Percentiles rank a stretch among this genome's conserved stretches.
phyloP scores from a whole-genome alignment of 2,113 vertebrate species.

The Chaenocephalus aceratus region DNA sequence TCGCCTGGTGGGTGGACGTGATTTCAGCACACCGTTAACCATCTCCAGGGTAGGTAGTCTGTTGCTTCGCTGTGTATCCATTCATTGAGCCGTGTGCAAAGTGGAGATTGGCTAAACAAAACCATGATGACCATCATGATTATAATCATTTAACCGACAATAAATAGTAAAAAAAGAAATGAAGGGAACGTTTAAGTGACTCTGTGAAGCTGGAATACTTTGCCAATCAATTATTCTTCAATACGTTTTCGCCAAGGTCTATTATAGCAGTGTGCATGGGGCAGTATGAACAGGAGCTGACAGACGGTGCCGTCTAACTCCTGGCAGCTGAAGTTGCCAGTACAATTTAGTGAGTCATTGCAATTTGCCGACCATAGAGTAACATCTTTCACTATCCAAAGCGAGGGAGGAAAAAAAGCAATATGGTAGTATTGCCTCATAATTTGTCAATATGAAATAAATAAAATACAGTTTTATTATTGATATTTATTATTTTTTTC shows the following conservation, averaged over 20 bases:
- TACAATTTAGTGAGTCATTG: constrained; percentile 15
- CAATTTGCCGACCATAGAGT: background rate
- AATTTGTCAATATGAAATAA: background rate
- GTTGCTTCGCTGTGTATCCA: background rate
- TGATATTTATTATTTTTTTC: background rate
- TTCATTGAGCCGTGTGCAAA: constrained; percentile 46
- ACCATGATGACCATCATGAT: background rate
- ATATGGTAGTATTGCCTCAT: background rate
- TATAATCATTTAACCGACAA: background rate
- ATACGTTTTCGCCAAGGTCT: background rate
- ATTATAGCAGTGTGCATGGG: background rate
- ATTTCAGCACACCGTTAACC: constrained; percentile 94
- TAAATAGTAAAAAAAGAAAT: background rate
- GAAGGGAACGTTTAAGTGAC: background rate
- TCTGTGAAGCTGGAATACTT: background rate
- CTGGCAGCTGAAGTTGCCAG: constrained; percentile 31
- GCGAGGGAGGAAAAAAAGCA: background rate
- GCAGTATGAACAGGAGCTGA: constrained; percentile 7
- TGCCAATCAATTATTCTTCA: background rate
- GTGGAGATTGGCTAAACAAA: background rate
- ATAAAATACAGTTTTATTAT: background rate
- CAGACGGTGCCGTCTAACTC: constrained; percentile 45
- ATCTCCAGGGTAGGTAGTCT: constrained; percentile 92
- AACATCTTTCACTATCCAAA: background rate
- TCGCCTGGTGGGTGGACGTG: constrained; percentile 94